Base-by-base conservation (phyloP, 2,113 vertebrate species). In the Silurus meridionalis region DNA sequence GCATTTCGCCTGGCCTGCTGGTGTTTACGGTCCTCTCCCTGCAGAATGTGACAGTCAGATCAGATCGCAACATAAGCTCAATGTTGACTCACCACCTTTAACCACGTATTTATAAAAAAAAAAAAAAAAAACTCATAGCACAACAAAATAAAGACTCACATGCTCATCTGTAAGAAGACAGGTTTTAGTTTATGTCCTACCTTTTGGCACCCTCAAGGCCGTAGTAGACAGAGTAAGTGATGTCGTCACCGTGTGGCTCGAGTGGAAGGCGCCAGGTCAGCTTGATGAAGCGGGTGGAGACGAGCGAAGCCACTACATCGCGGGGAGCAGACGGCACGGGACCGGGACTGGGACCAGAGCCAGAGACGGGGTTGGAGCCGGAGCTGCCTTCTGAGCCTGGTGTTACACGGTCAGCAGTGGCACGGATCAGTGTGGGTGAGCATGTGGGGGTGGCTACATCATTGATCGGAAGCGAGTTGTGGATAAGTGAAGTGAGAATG, bases 401-500 rank as follows among this genome's bases (percentile, higher is more conserved):
- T 93, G 97, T 98, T 97, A 98, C 96, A 99, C 97, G 97, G 96
- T 99, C 97, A 98, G 97, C 96, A 99, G 98, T 98, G 96, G 98
- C 97, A 99, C 96, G 97, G 97, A 96, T 98, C 98, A 99, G 97
- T 98, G 97, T 97, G 97, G 97, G 95, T 93, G 95, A 96, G 94
- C 95, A 95, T 93, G 97, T 96, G 95, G 98, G 98, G 94, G 97
- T 95, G 96, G 97, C 94, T 96, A 98, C 95, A 96, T 97, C 97
- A 99, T 96, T 95, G 94, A 92, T 91, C 61, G 89, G 87, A 83
- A 89, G 75, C 64, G 86, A 85, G 92, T 89, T 86, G 89, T 28
- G 85, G 89, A 66, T 79, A 90, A 80, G 75, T 84, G 57, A 82
- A 86, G 83, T 37, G 86, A 85, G 64, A 83, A 77, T 67, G 85